These are phyloP conservation scores for Augochlorella aurata DNA, from an alignment of 2,888 invertebrate genomes.

Conservation along the genomic window DNA sequence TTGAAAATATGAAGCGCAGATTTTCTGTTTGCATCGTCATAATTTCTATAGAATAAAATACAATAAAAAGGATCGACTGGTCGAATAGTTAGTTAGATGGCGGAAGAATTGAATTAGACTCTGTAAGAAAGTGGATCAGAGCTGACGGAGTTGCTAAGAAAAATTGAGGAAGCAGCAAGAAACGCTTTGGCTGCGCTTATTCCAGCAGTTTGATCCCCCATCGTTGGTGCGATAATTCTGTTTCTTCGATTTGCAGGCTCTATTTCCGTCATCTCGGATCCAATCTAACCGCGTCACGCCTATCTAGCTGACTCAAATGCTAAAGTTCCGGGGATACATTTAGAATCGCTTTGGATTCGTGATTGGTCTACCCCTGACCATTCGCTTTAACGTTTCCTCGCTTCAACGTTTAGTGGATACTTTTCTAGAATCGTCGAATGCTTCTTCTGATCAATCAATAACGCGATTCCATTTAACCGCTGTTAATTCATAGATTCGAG, in stretches of 20 bases:
- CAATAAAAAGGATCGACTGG: not conserved
- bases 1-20: too few relatives aligned
- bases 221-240: constrained; percentile 47
- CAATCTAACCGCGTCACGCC: constrained; percentile 40
- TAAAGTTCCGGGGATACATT: constrained; percentile 29
- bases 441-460: not conserved
- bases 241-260: constrained; percentile 53
- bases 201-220: constrained; percentile 51
- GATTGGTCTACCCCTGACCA: not conserved
- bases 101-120: constrained; percentile 28
- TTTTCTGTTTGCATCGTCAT: too few relatives aligned
- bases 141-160: constrained; percentile 17
- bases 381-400: not conserved
- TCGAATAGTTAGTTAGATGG: not conserved
- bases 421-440: not conserved
- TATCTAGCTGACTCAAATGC: constrained; percentile 40
- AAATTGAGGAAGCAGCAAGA: constrained; percentile 35
- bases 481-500: not conserved
- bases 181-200: constrained; percentile 19
- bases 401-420: not conserved
- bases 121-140: constrained; percentile 10
- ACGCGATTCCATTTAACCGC: too few relatives aligned
- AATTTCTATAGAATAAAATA: too few relatives aligned
- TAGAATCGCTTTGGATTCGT: not conserved
- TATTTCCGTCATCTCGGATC: constrained; percentile 54